These are phyloP conservation scores for Mya arenaria DNA, from an alignment of 1,140 invertebrate species.

Conservation along the genomic window DNA sequence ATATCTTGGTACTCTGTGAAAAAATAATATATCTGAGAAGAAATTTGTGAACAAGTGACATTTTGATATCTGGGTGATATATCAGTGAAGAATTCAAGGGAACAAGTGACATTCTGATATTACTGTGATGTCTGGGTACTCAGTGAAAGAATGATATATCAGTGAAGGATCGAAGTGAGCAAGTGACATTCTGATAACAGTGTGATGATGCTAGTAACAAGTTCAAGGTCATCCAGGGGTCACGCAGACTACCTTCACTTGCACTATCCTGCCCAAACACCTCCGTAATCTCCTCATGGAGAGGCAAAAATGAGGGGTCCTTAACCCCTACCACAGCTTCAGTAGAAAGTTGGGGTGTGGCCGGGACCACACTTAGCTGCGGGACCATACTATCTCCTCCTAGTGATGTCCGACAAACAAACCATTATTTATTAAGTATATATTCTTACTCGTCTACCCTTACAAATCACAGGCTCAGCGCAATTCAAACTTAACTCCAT, in stretches of 20 bases:
- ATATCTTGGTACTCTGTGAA: no score
- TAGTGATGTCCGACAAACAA: neutral
- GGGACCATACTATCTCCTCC: constrained; percentile 26
- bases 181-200: no score
- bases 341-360: constrained; percentile 26
- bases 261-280: neutral
- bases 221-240: no score
- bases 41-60: no score
- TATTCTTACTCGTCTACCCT: neutral
- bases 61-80: no score
- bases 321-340: neutral
- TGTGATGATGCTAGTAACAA: no score
- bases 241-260: constrained; percentile 44
- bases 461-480: neutral
- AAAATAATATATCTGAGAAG: no score
- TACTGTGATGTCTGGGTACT: no score
- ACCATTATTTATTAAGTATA: neutral
- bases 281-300: neutral
- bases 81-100: no score
- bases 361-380: neutral
- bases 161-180: no score
- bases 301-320: constrained; percentile 26
- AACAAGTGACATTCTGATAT: no score
- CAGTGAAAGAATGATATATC: no score
- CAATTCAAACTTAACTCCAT: neutral